These are phyloP conservation scores for Lineus longissimus DNA, from an alignment of 1,140 invertebrate species.

Conservation along the genomic window DNA sequence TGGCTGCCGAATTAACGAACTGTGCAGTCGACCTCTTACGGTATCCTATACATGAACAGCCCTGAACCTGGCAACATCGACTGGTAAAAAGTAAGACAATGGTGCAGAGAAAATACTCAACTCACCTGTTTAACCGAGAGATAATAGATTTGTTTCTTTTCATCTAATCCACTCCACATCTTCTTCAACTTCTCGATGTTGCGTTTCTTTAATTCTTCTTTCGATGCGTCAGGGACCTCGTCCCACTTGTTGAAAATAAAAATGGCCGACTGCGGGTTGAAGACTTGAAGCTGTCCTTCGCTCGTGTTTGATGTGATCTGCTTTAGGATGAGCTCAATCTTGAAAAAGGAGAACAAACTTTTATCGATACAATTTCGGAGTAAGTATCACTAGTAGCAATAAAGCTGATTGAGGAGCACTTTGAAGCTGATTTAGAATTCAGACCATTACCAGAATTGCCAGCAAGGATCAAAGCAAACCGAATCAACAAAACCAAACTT, in stretches of 20 bases:
- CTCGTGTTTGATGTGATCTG: background rate
- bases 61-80: no score
- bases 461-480: no score
- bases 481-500: no score
- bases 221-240: conserved; percentile 21
- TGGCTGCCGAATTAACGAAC: no score
- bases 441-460: no score
- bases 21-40: no score
- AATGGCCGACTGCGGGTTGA: conserved; percentile 32
- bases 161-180: conserved; percentile 23
- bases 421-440: no score
- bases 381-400: no score
- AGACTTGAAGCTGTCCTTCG: conserved; percentile 15
- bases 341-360: background rate
- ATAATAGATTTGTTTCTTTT: conserved; percentile 28
- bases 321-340: conserved; percentile 2
- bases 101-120: no score
- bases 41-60: no score
- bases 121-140: conserved; percentile 31
- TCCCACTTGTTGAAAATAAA: conserved; percentile 45
- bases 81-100: no score
- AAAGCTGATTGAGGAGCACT: background rate
- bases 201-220: conserved; percentile 22
- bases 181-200: conserved; percentile 26
- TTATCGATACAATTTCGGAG: no score